Conservation (phyloP, 2,113 vertebrate genomes). For the Phoxinus phoxinus region DNA sequence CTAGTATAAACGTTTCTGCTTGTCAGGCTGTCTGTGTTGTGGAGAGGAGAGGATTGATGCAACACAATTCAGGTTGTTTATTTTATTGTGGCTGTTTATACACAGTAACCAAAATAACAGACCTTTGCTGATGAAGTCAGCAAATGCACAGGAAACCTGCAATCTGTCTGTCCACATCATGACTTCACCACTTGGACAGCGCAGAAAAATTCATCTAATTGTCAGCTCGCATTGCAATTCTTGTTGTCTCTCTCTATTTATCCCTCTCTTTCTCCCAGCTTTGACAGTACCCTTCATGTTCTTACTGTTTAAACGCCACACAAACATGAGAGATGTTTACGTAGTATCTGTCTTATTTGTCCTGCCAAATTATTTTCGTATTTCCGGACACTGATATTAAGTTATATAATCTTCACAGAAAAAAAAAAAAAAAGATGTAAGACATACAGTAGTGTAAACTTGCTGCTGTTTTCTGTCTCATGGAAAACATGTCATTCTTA, state of each 20-base stretch:
- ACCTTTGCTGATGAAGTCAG: slow-evolving; percentile 6
- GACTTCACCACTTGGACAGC: slow-evolving; percentile 17
- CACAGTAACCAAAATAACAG: slow-evolving; percentile 23
- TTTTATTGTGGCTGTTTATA: background rate
- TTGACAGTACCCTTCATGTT: background rate
- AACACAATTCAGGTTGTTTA: background rate
- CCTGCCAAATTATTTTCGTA: background rate
- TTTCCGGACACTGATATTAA: slow-evolving; percentile 4
- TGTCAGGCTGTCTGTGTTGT: background rate
- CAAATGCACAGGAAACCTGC: slow-evolving; percentile 9
- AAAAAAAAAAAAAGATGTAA: background rate
- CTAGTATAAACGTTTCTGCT: background rate
- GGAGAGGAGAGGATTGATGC: background rate
- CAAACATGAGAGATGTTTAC: slow-evolving; percentile 11
- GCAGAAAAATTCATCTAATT: background rate
- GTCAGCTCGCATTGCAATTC: background rate
- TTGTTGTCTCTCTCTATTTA: background rate
- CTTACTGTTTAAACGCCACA: slow-evolving; percentile 14
- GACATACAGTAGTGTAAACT: background rate
- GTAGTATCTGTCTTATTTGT: slow-evolving; percentile 11
- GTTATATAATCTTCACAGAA: slow-evolving; percentile 9
- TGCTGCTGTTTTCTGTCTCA: background rate
- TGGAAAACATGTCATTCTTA: background rate
- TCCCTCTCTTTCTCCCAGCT: background rate
- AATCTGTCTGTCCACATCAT: slow-evolving; percentile 16